These are phyloP conservation scores for Asobara japonica DNA, from an alignment of 1,140 invertebrate genomes.

Conservation along the genomic window DNA sequence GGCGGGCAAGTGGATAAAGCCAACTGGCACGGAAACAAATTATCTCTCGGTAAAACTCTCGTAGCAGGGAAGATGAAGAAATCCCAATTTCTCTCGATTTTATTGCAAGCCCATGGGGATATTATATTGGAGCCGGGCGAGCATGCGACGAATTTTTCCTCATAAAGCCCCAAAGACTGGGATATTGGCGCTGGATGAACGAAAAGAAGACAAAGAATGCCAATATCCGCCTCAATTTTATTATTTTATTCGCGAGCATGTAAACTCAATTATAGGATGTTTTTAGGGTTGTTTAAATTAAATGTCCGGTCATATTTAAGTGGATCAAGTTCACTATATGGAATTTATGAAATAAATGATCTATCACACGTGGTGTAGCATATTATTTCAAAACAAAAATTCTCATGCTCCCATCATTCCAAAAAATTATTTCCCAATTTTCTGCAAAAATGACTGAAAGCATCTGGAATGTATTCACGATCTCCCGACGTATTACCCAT, in stretches of 20 bases:
- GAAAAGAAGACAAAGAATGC: conserved; percentile 25
- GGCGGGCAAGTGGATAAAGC: conserved; percentile 21
- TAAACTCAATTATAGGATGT: not conserved
- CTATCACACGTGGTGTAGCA: too few species aligned
- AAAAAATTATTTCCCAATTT: too few species aligned
- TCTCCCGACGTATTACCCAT: too few species aligned
- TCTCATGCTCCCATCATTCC: too few species aligned
- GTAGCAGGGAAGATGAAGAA: not conserved
- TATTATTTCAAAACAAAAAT: too few species aligned
- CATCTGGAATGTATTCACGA: too few species aligned
- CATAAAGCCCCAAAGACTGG: conserved; percentile 25
- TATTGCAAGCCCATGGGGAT: conserved; percentile 26
- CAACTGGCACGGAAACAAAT: conserved; percentile 36
- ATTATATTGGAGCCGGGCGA: conserved; percentile 27
- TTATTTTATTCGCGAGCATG: not conserved
- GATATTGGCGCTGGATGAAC: not conserved
- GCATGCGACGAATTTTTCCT: conserved; percentile 35
- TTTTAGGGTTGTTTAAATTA: not conserved
- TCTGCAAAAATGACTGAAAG: too few species aligned
- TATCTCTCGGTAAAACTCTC: conserved; percentile 27
- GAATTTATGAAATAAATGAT: not conserved
- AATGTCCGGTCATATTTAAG: not conserved
- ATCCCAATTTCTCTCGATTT: conserved; percentile 6
- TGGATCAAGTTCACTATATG: not conserved
- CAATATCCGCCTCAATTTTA: conserved; percentile 29